Evolutionary conservation across 2,113 vertebrate species (phyloP).

Genomic region (Microcebus jonahi): DNA sequence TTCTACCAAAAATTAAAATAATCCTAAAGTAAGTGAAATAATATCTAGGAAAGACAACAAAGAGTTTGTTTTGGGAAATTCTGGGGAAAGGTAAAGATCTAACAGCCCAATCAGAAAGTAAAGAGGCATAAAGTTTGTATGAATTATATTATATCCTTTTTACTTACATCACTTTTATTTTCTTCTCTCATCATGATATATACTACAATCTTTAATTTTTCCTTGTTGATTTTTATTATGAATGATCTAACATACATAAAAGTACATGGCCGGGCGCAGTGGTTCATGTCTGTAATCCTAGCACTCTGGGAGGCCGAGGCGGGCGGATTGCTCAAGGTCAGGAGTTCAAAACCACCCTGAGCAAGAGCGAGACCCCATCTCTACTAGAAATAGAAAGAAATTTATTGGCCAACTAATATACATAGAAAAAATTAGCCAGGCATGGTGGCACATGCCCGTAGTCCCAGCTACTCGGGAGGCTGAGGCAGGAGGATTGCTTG

Average conservation of each 20-base stretch:
- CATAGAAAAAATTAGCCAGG: too few relatives aligned
- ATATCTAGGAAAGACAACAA: background rate
- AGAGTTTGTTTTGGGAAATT: background rate
- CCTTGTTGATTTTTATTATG: background rate
- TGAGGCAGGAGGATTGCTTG: too few relatives aligned
- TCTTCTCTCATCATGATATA: background rate
- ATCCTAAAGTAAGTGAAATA: background rate
- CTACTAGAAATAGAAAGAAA: too few relatives aligned
- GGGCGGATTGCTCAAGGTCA: too few relatives aligned
- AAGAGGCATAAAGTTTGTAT: background rate
- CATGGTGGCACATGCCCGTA: too few relatives aligned
- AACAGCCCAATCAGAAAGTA: background rate
- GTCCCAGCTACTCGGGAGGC: too few relatives aligned
- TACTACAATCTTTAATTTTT: background rate
- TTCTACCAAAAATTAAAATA: background rate
- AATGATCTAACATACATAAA: background rate
- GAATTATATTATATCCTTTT: background rate
- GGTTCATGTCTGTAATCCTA: too few relatives aligned
- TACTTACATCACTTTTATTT: background rate
- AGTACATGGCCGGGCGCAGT: too few relatives aligned
- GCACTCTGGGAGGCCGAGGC: too few relatives aligned
- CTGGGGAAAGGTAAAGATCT: background rate
- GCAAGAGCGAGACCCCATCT: too few relatives aligned
- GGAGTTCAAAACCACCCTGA: too few relatives aligned
- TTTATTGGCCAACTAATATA: too few relatives aligned